These are phyloP conservation scores for Melinaea menophilus DNA, from an alignment of 2,888 invertebrate species.

Conservation along the genomic window DNA sequence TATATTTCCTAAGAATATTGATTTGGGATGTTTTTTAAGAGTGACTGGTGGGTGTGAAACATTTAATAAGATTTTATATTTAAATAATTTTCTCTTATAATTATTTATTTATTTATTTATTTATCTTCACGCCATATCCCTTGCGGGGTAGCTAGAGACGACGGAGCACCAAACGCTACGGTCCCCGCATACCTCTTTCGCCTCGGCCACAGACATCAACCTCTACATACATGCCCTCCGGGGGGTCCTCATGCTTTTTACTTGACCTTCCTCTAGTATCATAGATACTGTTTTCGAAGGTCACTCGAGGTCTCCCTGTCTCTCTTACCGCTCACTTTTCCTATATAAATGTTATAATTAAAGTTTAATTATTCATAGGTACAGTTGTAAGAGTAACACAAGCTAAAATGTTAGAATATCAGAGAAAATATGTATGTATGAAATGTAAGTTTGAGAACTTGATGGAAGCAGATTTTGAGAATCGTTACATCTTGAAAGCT, in stretches of 20 bases:
- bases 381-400: conserved; percentile 87
- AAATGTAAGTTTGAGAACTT: conserved; percentile 85
- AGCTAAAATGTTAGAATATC: conserved; percentile 86
- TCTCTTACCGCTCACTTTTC: too few species aligned
- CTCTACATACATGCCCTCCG: too few species aligned
- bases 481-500: conserved; percentile 77
- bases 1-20: conserved; percentile 83
- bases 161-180: too few species aligned
- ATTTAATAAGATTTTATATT: conserved; percentile 5
- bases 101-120: conserved; percentile 7
- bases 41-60: conserved; percentile 77
- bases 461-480: conserved; percentile 83
- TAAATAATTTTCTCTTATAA: neutral
- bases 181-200: too few species aligned
- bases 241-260: too few species aligned
- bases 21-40: conserved; percentile 84
- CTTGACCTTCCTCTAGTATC: too few species aligned
- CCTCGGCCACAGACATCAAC: too few species aligned
- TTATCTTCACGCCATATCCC: conserved; percentile 16
- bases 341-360: neutral
- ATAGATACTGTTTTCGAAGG: too few species aligned
- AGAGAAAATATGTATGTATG: conserved; percentile 84
- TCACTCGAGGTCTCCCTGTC: too few species aligned
- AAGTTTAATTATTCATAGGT: conserved; percentile 61
- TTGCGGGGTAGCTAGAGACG: too few species aligned